Evolutionary conservation across 2,113 vertebrate genomes (phyloP).

Genomic region (Bambusicola thoracicus): DNA sequence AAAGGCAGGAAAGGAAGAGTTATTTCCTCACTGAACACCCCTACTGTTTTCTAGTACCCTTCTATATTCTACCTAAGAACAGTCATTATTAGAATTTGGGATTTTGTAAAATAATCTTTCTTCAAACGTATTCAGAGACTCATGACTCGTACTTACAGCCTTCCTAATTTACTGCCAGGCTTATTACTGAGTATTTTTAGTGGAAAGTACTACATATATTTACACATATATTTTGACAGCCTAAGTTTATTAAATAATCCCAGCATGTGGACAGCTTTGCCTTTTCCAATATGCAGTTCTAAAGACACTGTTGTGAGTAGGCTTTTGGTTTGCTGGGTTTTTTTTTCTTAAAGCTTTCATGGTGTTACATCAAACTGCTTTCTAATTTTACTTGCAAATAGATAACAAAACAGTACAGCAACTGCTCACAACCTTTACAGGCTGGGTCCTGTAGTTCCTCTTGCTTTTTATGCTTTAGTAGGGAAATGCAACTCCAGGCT

Average conservation of each 20-base stretch:
- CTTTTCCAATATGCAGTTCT: neutral
- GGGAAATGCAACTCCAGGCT: neutral
- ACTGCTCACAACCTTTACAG: neutral
- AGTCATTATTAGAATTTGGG: neutral
- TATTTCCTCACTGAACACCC: neutral
- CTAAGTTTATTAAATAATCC: neutral
- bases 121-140: neutral
- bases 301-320: neutral
- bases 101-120: neutral
- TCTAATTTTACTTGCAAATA: slow-evolving; percentile 43
- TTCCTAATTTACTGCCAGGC: neutral
- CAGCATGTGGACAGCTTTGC: neutral
- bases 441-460: neutral
- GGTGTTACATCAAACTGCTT: neutral
- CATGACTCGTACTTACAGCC: neutral
- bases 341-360: neutral
- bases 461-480: neutral
- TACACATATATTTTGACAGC: neutral
- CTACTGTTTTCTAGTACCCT: neutral
- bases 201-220: neutral
- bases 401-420: neutral
- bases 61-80: neutral
- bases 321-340: neutral
- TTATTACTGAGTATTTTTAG: neutral
- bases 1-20: neutral